Evolutionary conservation across 2,888 invertebrate genomes (phyloP).

Genomic region (Ditylenchus weischeri): DNA sequence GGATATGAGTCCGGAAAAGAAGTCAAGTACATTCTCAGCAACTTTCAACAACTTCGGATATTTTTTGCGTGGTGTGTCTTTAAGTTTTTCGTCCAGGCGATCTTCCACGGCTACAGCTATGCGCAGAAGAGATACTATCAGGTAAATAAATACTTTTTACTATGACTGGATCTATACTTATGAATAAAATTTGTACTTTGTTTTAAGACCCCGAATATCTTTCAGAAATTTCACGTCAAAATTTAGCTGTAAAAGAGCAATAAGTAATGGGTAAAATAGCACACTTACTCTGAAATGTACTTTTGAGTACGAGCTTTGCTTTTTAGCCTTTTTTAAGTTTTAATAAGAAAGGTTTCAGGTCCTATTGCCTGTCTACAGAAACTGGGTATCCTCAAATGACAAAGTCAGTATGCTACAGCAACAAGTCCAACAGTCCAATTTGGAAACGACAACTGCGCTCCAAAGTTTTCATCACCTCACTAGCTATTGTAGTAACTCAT

Average conservation of each 20-base stretch:
- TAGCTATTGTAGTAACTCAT: constrained; percentile 46
- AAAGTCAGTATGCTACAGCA: constrained; percentile 14
- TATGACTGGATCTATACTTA: too few species aligned
- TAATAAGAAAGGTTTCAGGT: constrained; percentile 17
- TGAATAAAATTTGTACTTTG: too few species aligned
- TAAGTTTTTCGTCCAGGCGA: background rate
- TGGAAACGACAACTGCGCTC: constrained; percentile 42
- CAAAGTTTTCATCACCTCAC: constrained; percentile 46
- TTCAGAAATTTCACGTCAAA: too few species aligned
- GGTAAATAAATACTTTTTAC: background rate
- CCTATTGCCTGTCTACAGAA: constrained; percentile 27
- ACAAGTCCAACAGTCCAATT: constrained; percentile 8
- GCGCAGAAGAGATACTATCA: constrained; percentile 2
- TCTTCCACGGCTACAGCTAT: background rate
- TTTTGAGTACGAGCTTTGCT: too few species aligned
- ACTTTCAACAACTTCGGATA: background rate
- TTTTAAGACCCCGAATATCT: too few species aligned
- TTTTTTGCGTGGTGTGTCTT: background rate
- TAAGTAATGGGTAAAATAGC: too few species aligned
- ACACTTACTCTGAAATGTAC: too few species aligned
- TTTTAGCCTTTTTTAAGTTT: too few species aligned
- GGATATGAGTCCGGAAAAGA: constrained; percentile 5
- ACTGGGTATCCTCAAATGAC: constrained; percentile 6
- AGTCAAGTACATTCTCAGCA: background rate
- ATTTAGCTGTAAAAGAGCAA: too few species aligned